Base-by-base conservation (phyloP, 2,797 vertebrate species). In the Amniataba percoides region DNA sequence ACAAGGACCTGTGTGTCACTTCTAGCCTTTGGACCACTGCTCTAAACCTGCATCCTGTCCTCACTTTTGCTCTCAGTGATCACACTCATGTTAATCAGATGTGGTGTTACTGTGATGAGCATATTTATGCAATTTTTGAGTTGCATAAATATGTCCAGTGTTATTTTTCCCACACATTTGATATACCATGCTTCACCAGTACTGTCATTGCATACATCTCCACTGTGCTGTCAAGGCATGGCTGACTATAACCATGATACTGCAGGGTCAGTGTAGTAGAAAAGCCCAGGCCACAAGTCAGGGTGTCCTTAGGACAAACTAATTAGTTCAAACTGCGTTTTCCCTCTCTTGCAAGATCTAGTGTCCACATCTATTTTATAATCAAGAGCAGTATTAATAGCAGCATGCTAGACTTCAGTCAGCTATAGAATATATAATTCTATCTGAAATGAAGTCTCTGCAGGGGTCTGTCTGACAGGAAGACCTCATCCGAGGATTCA, bases 151-250 rank as follows among this genome's bases (percentile, higher is more conserved):
- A 23, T 27, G n/a, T 3, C 42, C 18, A 19, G 42, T 56, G 51
- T n/a, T 48, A 15, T 46, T 19, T 76, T n/a, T 49, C 60, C 60
- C 60, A 48, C 48, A 27, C 7, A 7, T 27, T 23, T 62, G 68
- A 13, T 56, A 27, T 14, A 58, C 19, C 12, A 59, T 40, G 39
- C 39, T 64, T 36, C 9, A 59, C 43, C 14, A 10, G 39, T 21
- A 36, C 31, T 25, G 55, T 39, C 65, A 31, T 51, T 2, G 0
- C 23, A 19, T 43, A n/a, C 21, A n/a, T 68, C 42, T 57, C 34
- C 59, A 64, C 59, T 40, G 57, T 7, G 15, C 15, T 14, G 13
- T 65, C 55, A 42, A 48, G 56, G 56, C 56, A 8, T 36, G 49
- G 23, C 12, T 3, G 1, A 49, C 78, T 55, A 56, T 49, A 66